Conservation (phyloP, 2,797 vertebrate species). For the Crotalus adamanteus region DNA sequence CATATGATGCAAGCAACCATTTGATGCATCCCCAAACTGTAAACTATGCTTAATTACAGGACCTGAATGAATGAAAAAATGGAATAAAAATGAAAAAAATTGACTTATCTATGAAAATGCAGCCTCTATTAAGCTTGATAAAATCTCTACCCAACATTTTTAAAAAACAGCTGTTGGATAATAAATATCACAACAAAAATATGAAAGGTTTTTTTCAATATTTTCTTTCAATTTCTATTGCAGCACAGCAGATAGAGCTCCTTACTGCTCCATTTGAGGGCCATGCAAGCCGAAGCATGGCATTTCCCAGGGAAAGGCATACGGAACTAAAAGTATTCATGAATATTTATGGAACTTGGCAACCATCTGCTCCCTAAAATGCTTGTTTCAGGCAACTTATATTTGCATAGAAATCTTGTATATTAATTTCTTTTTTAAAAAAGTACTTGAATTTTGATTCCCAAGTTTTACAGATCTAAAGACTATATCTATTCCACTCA, state of each 20-base stretch:
- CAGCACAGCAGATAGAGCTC: constrained; percentile 65
- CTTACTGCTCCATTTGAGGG: constrained; percentile 71
- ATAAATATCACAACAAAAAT: constrained; percentile 65
- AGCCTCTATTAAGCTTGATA: constrained; percentile 21
- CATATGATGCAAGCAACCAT: fast-evolving
- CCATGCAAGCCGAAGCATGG: constrained; percentile 62
- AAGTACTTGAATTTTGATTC: constrained; percentile 46
- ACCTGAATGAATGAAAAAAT: constrained; percentile 16
- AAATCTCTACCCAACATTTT: constrained; percentile 20
- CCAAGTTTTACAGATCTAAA: constrained; percentile 44
- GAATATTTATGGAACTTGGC: constrained; percentile 70
- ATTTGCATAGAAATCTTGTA: constrained; percentile 32
- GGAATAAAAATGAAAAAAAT: neutral
- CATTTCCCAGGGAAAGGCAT: constrained; percentile 68
- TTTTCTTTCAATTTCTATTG: constrained; percentile 64
- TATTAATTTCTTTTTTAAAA: constrained; percentile 49
- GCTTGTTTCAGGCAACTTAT: constrained; percentile 62
- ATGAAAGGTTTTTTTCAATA: constrained; percentile 51
- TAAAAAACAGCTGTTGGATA: constrained; percentile 61
- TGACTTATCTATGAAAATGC: constrained; percentile 20
- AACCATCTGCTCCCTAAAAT: constrained; percentile 70
- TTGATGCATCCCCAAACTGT: constrained; percentile 14
- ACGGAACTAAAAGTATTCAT: constrained; percentile 72
- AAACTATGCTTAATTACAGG: constrained; percentile 27
- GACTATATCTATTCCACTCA: fast-evolving